Base-by-base conservation (phyloP, 2,797 vertebrate genomes). In the Rhyacichthys aspro region DNA sequence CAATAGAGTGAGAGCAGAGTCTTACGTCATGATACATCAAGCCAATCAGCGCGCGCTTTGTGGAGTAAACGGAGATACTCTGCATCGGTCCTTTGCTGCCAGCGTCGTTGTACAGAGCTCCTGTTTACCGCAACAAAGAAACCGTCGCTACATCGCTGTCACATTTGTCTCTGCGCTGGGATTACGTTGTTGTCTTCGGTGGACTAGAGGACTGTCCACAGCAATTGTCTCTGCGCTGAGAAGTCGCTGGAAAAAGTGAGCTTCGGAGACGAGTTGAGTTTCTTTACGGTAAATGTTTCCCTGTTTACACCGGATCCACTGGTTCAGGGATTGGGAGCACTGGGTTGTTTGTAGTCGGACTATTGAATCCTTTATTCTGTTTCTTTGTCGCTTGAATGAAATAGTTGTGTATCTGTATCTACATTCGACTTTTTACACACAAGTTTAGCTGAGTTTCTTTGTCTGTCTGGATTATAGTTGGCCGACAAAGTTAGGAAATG, bases 81-180 rank as follows among this genome's bases (percentile, higher is more conserved):
- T 23, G 49, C 62, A 1, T 73, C 72, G 63, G 47, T 65, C 43
- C 32, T 16, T 14, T 45, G 46, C 45, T 34, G 52, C 32, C 55
- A 11, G 9, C 32, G 28, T 62, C 64, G 41, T 63, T 55, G 70
- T 66, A 2, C 62, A 62, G 55, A 79, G 62, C 77, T 63, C 59
- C 59, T 57, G 63, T 69, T 55, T 65, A 69, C 46, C 3, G 73
- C 72, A 85, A 91, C 90, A 90, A 91, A 91, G 88, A 78, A 72
- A 16, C 44, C 55, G 43, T 44, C 41, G 33, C 34, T 45, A 2
- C 46, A 7, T 12, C 59, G 44, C 7, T 3, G 18, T 59, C 63
- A 82, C 68, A 61, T n/a, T 43, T 11, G 41, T 43, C 68, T 60
- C 66, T 49, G 3, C 62, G 54, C 58, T 9, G 81, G 66, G 50